Evolutionary conservation across 1,140 invertebrate species (phyloP).

Genomic region (Drosophila nigrodunni): DNA sequence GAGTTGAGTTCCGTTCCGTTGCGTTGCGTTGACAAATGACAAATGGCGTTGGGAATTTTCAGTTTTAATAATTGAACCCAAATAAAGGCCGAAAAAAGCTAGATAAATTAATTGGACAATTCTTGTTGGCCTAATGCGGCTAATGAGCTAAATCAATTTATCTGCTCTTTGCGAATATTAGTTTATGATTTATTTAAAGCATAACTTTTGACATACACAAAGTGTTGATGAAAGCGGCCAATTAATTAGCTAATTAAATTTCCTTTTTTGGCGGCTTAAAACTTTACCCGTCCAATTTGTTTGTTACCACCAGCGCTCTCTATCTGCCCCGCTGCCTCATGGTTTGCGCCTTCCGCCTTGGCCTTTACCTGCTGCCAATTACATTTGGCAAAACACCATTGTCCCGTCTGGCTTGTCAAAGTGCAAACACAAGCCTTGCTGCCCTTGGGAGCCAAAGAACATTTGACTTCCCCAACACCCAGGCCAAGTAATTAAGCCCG

Average conservation of each 20-base stretch:
- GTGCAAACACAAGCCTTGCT: conserved; percentile 7
- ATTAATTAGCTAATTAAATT: conserved; percentile 80
- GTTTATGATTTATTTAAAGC: conserved; percentile 54
- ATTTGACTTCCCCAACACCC: conserved; percentile 22
- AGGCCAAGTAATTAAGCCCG: conserved; percentile 40
- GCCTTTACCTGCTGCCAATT: conserved; percentile 50
- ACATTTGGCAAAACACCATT: conserved; percentile 34
- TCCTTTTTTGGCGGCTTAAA: conserved; percentile 47
- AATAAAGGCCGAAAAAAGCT: conserved; percentile 36
- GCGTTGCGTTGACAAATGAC: conserved; percentile 5
- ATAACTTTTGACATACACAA: conserved; percentile 35
- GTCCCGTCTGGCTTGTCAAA: conserved; percentile 29
- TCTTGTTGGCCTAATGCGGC: conserved; percentile 13
- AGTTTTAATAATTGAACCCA: conserved; percentile 54
- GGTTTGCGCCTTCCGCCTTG: conserved; percentile 13
- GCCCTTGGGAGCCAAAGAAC: conserved; percentile 20
- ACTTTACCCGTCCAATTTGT: conserved; percentile 51
- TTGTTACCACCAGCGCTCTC: conserved; percentile 23
- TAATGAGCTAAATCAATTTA: conserved; percentile 55
- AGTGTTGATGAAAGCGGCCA: conserved; percentile 49
- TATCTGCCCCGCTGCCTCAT: neutral
- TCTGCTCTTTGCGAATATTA: conserved; percentile 39
- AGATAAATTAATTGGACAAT: conserved; percentile 55
- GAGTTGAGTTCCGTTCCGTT: neutral
- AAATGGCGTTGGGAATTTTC: conserved; percentile 16